Evolutionary conservation across 2,888 invertebrate species (phyloP).

Genomic region (Hirtodrosophila trivittata): DNA sequence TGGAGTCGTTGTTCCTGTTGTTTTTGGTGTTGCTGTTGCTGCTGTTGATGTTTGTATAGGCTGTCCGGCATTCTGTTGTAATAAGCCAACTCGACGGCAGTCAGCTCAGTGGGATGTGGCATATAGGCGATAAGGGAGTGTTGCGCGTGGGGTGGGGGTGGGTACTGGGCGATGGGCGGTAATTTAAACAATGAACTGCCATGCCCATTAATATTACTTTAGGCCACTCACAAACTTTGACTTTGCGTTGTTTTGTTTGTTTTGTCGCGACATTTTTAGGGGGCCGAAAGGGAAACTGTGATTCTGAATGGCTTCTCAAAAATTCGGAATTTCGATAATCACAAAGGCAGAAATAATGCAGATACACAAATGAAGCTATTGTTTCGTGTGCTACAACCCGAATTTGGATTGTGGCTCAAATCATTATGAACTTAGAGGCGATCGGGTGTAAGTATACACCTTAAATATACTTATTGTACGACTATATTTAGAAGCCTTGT

Average conservation of each 20-base stretch:
- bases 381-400: too few species aligned
- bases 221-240: slow-evolving; percentile 66
- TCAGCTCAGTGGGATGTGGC: slow-evolving; percentile 9
- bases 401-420: too few species aligned
- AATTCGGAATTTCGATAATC: too few species aligned
- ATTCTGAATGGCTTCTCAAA: slow-evolving; percentile 25
- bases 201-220: slow-evolving; percentile 73
- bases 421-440: too few species aligned
- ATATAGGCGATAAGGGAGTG: slow-evolving; percentile 1
- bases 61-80: slow-evolving; percentile 48
- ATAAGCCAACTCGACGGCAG: slow-evolving; percentile 41
- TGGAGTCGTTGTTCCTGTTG: background rate
- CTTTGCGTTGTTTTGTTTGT: slow-evolving; percentile 52
- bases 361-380: too few species aligned
- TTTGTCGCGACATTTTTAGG: slow-evolving; percentile 34
- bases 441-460: too few species aligned
- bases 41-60: slow-evolving; percentile 55
- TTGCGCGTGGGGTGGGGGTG: background rate
- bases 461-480: background rate
- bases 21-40: slow-evolving; percentile 11
- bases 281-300: slow-evolving; percentile 16
- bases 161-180: slow-evolving; percentile 23
- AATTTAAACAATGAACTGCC: slow-evolving; percentile 77
- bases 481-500: too few species aligned
- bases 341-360: too few species aligned